phyloP scores from a whole-genome alignment of 2,797 vertebrate genomes.

The Eleutherodactylus coqui region DNA sequence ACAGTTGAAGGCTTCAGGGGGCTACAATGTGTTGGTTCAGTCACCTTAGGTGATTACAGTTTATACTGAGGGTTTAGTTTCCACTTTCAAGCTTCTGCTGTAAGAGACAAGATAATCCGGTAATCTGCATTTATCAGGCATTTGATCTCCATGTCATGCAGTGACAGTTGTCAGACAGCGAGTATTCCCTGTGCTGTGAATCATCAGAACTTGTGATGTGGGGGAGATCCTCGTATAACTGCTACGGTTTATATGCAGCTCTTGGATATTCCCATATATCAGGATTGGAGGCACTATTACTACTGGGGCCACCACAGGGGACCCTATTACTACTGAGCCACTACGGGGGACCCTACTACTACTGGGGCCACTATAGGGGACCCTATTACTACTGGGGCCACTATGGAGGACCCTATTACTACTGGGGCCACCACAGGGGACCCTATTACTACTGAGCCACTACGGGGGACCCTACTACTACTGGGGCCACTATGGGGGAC shows the following conservation, averaged over 20 bases:
- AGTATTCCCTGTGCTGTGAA: not conserved
- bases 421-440: too few relatives aligned
- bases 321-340: too few relatives aligned
- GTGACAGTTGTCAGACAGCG: conserved; percentile 1
- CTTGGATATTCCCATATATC: not conserved
- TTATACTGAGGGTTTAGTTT: conserved; percentile 1
- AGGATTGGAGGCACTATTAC: too few relatives aligned
- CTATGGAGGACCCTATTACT: too few relatives aligned
- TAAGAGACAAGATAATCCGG: conserved; percentile 32
- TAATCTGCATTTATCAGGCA: conserved; percentile 40
- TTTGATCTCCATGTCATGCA: conserved; percentile 43
- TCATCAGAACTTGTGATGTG: not conserved
- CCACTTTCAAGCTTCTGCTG: conserved; percentile 14
- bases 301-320: too few relatives aligned
- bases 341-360: too few relatives aligned
- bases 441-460: too few relatives aligned
- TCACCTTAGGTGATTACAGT: not conserved
- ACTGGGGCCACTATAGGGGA: too few relatives aligned
- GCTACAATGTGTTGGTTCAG: not conserved
- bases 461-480: too few relatives aligned
- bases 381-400: too few relatives aligned
- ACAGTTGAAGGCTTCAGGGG: not conserved
- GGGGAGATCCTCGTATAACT: not conserved
- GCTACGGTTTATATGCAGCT: not conserved
- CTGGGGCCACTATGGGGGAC: too few relatives aligned